Evolutionary conservation across 2,113 vertebrate genomes (phyloP).

Genomic region (Xerus inauris): DNA sequence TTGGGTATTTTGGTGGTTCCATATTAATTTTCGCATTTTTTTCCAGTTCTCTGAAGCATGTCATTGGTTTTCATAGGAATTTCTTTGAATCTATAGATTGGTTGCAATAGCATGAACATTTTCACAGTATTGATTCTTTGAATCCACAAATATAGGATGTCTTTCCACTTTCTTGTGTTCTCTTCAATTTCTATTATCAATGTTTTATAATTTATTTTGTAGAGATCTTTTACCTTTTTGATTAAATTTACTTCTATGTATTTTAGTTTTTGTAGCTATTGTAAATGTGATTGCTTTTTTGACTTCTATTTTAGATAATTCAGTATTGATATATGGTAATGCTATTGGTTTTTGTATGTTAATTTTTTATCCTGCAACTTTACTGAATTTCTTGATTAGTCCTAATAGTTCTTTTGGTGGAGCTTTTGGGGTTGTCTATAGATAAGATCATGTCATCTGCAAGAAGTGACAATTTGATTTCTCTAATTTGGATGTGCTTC

Average conservation of each 20-base stretch:
- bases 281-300: neutral
- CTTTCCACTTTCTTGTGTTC: neutral
- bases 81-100: neutral
- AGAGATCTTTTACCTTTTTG: neutral
- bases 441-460: neutral
- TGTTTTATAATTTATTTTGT: neutral
- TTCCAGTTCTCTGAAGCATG: no score
- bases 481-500: no score
- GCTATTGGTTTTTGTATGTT: neutral
- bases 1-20: neutral
- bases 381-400: neutral
- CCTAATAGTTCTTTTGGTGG: neutral
- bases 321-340: neutral
- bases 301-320: neutral
- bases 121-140: neutral
- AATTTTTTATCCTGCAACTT: no score
- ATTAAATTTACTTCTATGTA: neutral
- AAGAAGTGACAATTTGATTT: no score
- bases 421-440: neutral
- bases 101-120: no score
- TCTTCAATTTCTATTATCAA: neutral
- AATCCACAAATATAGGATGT: neutral
- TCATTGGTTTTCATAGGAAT: neutral
- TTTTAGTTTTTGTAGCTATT: neutral
- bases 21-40: no score